Conservation (phyloP, 2,797 vertebrate genomes). For the Propithecus deckenii region DNA sequence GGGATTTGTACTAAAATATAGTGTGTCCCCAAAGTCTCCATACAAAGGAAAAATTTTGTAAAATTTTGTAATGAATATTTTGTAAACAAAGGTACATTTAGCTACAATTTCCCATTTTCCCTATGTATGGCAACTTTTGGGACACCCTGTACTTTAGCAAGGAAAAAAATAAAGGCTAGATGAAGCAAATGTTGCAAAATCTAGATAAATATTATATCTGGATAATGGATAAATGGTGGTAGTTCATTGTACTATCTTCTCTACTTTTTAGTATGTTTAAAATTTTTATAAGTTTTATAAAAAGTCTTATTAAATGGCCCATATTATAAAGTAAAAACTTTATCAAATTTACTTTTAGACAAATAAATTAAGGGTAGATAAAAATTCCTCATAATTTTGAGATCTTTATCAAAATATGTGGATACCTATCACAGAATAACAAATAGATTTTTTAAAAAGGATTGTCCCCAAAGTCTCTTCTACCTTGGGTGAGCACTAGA, state of each 20-base stretch:
- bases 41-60: too few species aligned
- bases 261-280: slow-evolving; percentile 8
- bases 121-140: too few species aligned
- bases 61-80: too few species aligned
- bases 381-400: slow-evolving; percentile 37
- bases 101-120: too few species aligned
- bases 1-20: slow-evolving; percentile 36
- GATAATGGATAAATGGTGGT: neutral
- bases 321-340: neutral
- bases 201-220: neutral
- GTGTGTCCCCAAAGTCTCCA: too few species aligned
- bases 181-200: slow-evolving; percentile 41
- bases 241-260: neutral
- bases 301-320: neutral
- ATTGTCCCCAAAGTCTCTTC: neutral
- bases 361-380: neutral
- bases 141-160: neutral
- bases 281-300: neutral
- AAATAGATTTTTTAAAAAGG: neutral
- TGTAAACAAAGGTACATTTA: too few species aligned
- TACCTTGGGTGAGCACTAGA: neutral
- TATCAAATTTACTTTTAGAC: slow-evolving; percentile 13
- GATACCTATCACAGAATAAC: slow-evolving; percentile 19
- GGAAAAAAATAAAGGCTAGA: neutral
- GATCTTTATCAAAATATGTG: neutral